Evolutionary conservation across 2,797 vertebrate genomes (phyloP).

Genomic region (Coregonus ussuriensis): DNA sequence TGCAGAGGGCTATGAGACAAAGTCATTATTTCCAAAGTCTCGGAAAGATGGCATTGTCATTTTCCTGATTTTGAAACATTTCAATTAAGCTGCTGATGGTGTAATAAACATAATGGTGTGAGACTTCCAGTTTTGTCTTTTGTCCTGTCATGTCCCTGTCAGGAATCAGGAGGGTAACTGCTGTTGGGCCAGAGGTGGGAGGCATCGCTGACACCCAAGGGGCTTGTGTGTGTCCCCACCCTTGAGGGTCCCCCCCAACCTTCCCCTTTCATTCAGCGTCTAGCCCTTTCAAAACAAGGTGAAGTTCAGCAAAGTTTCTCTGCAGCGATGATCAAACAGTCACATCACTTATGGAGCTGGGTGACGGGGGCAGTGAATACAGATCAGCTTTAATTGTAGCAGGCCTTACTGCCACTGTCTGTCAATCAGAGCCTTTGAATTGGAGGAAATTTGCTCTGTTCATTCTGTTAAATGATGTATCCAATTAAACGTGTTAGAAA

Average conservation of each 20-base stretch:
- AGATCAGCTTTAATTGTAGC: constrained; percentile 99
- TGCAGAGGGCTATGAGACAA: constrained; percentile 76
- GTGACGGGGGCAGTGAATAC: constrained; percentile 96
- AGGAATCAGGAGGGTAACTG: constrained; percentile 48
- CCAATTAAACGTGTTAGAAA: constrained; percentile 99
- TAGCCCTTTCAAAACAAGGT: constrained; percentile 93
- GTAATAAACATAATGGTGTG: constrained; percentile 72
- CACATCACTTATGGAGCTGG: constrained; percentile 92
- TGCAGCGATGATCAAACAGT: constrained; percentile 90
- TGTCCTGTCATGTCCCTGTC: constrained; percentile 60
- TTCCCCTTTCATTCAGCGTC: constrained; percentile 69
- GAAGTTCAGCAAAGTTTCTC: constrained; percentile 88
- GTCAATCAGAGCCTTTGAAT: constrained; percentile 99
- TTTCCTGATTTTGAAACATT: constrained; percentile 76
- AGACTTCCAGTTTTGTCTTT: constrained; percentile 67
- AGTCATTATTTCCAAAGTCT: constrained; percentile 76
- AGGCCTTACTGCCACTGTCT: constrained; percentile 98
- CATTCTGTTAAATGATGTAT: constrained; percentile 99
- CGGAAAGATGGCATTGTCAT: constrained; percentile 73
- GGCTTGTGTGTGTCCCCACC: constrained; percentile 31
- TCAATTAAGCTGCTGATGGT: constrained; percentile 77
- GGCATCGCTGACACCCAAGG: constrained; percentile 52
- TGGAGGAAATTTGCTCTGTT: constrained; percentile 99
- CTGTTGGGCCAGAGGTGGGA: constrained; percentile 52
- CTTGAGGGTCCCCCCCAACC: constrained; percentile 42